Evolutionary conservation across 2,113 vertebrate genomes (phyloP).

Genomic region (Rafetus swinhoei): DNA sequence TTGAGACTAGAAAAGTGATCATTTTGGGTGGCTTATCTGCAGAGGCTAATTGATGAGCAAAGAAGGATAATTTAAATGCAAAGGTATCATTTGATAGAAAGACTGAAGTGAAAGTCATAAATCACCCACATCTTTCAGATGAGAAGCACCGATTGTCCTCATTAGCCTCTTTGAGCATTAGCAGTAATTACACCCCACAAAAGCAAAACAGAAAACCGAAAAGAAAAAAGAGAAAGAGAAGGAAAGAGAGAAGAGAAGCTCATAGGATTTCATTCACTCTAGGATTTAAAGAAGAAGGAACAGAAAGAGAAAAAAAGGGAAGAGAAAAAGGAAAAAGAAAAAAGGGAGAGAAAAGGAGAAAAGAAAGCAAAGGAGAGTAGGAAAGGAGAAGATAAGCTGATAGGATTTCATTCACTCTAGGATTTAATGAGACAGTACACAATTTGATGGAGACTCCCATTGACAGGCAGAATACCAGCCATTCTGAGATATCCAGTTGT

Average conservation of each 20-base stretch:
- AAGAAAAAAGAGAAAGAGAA: background rate
- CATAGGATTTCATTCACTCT: too few relatives aligned
- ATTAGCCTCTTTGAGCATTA: constrained; percentile 29
- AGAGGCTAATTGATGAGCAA: constrained; percentile 3
- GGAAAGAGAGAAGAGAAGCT: too few relatives aligned
- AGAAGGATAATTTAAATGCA: constrained; percentile 37
- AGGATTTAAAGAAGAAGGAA: too few relatives aligned
- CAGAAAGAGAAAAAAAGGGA: too few relatives aligned
- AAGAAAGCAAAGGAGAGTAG: too few relatives aligned
- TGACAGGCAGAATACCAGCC: background rate
- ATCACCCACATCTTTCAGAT: constrained; percentile 5
- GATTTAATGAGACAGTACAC: background rate
- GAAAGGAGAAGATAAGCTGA: background rate
- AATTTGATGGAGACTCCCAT: background rate
- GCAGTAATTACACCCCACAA: background rate
- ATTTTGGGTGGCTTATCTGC: constrained; percentile 46
- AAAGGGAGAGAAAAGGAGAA: too few relatives aligned
- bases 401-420: background rate
- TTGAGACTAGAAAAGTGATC: constrained; percentile 42
- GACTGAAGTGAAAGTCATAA: constrained; percentile 46
- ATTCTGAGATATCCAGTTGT: background rate
- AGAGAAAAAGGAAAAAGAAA: too few relatives aligned
- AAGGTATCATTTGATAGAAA: constrained; percentile 25
- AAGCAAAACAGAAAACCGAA: background rate
- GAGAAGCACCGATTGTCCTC: constrained; percentile 21